Evolutionary conservation across 1,140 invertebrate genomes (phyloP), one percentile per base, ranked within the genome.

Genomic region (Papilio helenus): DNA sequence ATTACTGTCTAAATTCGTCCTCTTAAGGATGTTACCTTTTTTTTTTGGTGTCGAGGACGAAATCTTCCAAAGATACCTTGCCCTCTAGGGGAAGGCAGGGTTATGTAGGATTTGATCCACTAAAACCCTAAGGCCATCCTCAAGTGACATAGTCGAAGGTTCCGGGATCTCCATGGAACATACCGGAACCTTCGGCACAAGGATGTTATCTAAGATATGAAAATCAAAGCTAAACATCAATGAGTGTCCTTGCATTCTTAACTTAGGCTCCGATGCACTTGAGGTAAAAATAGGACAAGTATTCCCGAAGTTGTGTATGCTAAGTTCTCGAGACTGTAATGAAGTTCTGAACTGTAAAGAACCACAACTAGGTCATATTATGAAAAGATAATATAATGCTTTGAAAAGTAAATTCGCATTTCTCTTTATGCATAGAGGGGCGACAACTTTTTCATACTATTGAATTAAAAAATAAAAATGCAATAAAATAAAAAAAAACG

Each of bases 311-410:
- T 68, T 68, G 14, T 68, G 12, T 34, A 29, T 68, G 61, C 34
- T 68, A 68, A 68, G 26, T 68, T 68, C 61, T 68, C 61, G 26
- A 68, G 61, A 68, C 23, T 68, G 61, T 68, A 68, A 68, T 68
- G 61, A 68, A 68, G 61, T 68, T 68, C 61, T 68, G 29, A 16
- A 68, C 23, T 68, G 14, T 68, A 68, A 26, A 68, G 61, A 29
- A 68, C 26, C 61, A 68, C 61, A 68, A 68, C 61, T 68, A 68
- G 61, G 61, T 68, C 61, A 68, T 68, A 68, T 68, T 68, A 68
- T 68, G 5, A 68, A 58, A 68, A 68, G 58, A 65, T 58, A 58
- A 58, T 65, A 68, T 29, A 68, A 34, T 68, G 61, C 26, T 68
- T 68, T 68, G 26, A 68, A 34, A 68, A 68, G 12, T 68, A 68